Percentiles rank a stretch among this genome's conserved stretches.
These are phyloP conservation scores for Argya squamiceps DNA, from an alignment of 2,797 vertebrate genomes.

Conservation along the genomic window DNA sequence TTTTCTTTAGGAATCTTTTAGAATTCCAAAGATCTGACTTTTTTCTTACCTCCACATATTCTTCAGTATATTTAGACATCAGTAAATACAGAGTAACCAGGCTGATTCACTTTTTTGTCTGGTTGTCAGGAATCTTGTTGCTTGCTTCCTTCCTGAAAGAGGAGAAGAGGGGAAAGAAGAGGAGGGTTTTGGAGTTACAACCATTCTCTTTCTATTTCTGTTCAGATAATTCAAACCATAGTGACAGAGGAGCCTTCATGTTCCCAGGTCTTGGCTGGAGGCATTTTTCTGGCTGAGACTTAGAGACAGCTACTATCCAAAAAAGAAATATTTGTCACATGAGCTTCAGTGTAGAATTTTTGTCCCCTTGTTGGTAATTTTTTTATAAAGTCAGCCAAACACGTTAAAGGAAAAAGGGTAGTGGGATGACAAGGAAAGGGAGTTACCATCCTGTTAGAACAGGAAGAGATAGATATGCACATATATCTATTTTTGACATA, in stretches of 20 bases:
- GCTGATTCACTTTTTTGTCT: neutral
- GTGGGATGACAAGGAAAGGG: neutral
- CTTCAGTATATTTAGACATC: neutral
- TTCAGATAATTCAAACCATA: neutral
- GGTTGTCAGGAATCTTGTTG: neutral
- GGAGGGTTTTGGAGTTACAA: neutral
- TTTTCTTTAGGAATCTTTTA: neutral
- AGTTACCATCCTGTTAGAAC: constrained; percentile 18
- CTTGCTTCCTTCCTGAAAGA: neutral
- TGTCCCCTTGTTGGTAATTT: neutral
- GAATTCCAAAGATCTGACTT: neutral
- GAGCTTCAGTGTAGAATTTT: neutral
- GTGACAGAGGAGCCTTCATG: neutral
- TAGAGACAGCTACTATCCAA: neutral
- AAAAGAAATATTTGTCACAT: neutral
- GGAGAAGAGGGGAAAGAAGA: neutral
- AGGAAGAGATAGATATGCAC: neutral
- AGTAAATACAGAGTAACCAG: neutral
- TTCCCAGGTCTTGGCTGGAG: neutral
- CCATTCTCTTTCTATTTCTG: neutral
- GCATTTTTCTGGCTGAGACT: neutral
- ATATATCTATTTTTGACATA: constrained; percentile 47
- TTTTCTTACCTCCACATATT: neutral
- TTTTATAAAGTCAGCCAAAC: neutral
- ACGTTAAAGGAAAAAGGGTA: neutral